Conservation (phyloP, 2,888 invertebrate genomes). For the Metallyticus violacea region DNA sequence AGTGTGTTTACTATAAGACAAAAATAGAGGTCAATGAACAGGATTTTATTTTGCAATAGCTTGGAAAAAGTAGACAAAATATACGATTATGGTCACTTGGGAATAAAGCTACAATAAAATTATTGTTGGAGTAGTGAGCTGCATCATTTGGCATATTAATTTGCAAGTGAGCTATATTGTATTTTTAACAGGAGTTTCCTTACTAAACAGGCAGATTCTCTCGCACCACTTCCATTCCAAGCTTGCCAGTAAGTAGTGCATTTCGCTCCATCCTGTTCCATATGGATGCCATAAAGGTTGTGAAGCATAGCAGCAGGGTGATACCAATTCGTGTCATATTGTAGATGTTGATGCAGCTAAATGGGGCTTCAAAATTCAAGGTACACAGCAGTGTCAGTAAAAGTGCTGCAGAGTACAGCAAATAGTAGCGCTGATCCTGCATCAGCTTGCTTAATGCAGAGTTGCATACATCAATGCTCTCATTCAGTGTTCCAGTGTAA, state of each 20-base stretch:
- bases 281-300: conserved; percentile 72
- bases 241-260: conserved; percentile 70
- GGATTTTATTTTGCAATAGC: background rate
- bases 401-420: conserved; percentile 51
- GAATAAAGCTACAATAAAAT: background rate
- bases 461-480: conserved; percentile 60
- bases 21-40: background rate
- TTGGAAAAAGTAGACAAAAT: background rate
- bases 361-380: conserved; percentile 51
- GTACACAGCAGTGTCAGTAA: conserved; percentile 54
- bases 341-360: conserved; percentile 22
- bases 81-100: background rate
- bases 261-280: conserved; percentile 82
- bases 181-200: no score
- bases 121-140: background rate
- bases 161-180: background rate
- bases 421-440: conserved; percentile 54
- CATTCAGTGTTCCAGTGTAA: conserved; percentile 38
- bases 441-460: conserved; percentile 53
- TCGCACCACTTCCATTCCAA: conserved; percentile 60
- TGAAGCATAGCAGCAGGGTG: conserved; percentile 64
- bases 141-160: background rate
- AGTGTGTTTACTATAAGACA: background rate
- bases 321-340: conserved; percentile 41
- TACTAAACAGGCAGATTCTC: background rate